Percentiles rank a stretch among this genome's conserved stretches.
Evolutionary conservation across 2,113 vertebrate genomes (phyloP).

Genomic region (Amia ocellicauda): DNA sequence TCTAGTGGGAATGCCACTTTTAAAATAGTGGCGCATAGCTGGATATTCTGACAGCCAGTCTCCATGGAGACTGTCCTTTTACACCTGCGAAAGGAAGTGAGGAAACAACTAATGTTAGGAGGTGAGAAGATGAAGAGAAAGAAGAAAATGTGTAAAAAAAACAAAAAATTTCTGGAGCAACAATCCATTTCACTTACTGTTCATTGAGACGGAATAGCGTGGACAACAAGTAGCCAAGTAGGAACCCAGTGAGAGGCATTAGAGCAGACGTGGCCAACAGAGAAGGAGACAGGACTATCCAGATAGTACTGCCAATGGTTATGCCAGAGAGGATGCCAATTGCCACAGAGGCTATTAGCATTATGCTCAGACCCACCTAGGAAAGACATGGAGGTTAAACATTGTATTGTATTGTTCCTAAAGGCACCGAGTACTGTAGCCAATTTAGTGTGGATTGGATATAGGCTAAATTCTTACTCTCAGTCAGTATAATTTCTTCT

Average conservation of each 20-base stretch:
- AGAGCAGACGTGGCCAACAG: constrained; percentile 62
- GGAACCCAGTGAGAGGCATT: constrained; percentile 74
- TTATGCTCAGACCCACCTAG: constrained; percentile 61
- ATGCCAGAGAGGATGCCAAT: constrained; percentile 46
- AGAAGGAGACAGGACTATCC: constrained; percentile 55
- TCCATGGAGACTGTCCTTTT: constrained; percentile 72
- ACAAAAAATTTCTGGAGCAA: too few species aligned
- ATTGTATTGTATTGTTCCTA: too few species aligned
- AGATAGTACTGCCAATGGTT: constrained; percentile 48
- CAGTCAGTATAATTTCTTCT: too few species aligned
- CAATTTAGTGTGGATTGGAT: too few species aligned
- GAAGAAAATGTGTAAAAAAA: too few species aligned
- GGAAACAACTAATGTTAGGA: too few species aligned
- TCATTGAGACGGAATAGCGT: constrained; percentile 57
- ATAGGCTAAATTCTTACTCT: too few species aligned
- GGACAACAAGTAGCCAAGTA: constrained; percentile 69
- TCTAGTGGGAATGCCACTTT: constrained; percentile 68
- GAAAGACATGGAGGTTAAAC: not conserved
- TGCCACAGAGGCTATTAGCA: constrained; percentile 47
- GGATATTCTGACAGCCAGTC: constrained; percentile 79
- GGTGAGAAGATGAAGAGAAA: too few species aligned
- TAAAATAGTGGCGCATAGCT: constrained; percentile 73
- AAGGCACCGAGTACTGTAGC: too few species aligned
- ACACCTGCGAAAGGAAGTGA: constrained; percentile 48
- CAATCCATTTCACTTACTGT: constrained; percentile 50